Percentiles rank a stretch among this genome's conserved stretches.
phyloP scores from a whole-genome alignment of 2,888 invertebrate genomes.

The Nomada goodeniana region DNA sequence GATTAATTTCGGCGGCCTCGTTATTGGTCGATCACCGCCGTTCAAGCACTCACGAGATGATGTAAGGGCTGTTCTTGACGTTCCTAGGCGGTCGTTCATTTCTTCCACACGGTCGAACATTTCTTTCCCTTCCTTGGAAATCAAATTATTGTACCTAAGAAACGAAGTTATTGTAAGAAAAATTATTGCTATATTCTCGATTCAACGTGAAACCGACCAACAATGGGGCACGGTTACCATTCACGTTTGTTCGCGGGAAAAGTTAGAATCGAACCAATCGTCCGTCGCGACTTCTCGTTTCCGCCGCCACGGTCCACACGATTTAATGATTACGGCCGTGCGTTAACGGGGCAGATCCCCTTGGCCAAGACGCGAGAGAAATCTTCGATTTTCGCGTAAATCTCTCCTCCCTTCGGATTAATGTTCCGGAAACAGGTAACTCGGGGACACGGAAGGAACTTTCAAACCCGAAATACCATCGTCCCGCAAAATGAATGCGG shows the following conservation, averaged over 20 bases:
- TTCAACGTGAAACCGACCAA: no score
- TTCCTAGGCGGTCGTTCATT: background rate
- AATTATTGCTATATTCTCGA: no score
- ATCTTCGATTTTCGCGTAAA: constrained; percentile 50
- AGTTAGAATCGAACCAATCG: constrained; percentile 19
- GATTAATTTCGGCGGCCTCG: constrained; percentile 34
- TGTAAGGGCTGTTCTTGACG: no score
- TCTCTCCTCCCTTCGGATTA: constrained; percentile 41
- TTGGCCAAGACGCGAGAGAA: constrained; percentile 7
- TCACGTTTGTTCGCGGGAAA: no score
- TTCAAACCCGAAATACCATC: background rate
- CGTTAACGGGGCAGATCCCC: constrained; percentile 22
- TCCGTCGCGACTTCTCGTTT: constrained; percentile 40
- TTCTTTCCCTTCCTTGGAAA: background rate
- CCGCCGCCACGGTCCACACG: constrained; percentile 20
- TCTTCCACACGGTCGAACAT: background rate
- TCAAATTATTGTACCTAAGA: no score
- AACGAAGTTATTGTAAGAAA: no score
- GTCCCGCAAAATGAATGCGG: constrained; percentile 30
- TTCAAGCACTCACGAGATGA: no score
- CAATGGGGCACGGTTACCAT: no score
- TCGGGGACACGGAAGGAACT: constrained; percentile 21
- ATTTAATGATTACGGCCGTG: constrained; percentile 50
- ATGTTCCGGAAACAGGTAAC: constrained; percentile 46
- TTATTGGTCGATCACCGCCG: background rate